A percentile compares a stretch with the other conserved stretches of the same genome.
Conservation (phyloP, 2,888 invertebrate species). For the Muschampia plurimacula region DNA sequence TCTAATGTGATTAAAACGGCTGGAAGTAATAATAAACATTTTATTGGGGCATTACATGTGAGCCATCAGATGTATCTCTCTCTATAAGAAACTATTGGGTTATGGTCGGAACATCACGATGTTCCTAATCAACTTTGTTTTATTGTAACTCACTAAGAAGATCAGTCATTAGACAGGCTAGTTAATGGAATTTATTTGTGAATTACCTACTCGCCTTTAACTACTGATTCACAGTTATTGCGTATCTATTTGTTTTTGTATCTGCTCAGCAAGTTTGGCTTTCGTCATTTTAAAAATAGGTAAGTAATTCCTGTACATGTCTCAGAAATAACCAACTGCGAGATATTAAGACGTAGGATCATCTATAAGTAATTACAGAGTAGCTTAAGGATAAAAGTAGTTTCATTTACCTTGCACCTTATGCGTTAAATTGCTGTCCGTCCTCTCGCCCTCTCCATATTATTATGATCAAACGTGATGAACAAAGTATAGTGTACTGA, state of each 20-base stretch:
- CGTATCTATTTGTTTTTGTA: not conserved
- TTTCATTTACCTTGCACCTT: not conserved
- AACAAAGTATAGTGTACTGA: not conserved
- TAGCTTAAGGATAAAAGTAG: not conserved
- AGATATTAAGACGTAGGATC: not conserved
- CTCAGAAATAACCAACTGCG: no score
- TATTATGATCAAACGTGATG: not conserved
- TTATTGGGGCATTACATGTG: slow-evolving; percentile 63
- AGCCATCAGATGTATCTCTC: slow-evolving; percentile 52
- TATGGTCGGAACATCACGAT: slow-evolving; percentile 57
- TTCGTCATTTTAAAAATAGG: not conserved
- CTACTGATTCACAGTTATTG: not conserved
- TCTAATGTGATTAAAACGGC: slow-evolving; percentile 64
- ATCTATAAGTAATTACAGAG: not conserved
- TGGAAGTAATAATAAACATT: slow-evolving; percentile 67
- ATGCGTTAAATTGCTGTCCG: not conserved
- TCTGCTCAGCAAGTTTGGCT: not conserved
- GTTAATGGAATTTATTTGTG: slow-evolving; percentile 66
- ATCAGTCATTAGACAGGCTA: slow-evolving; percentile 58
- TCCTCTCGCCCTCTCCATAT: not conserved
- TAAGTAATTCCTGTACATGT: not conserved
- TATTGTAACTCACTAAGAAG: slow-evolving; percentile 58
- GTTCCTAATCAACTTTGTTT: slow-evolving; percentile 68
- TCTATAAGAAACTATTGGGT: slow-evolving; percentile 51
- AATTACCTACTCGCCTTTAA: slow-evolving; percentile 11